Conservation (phyloP, 2,888 invertebrate species). For the Trilocha varians region DNA sequence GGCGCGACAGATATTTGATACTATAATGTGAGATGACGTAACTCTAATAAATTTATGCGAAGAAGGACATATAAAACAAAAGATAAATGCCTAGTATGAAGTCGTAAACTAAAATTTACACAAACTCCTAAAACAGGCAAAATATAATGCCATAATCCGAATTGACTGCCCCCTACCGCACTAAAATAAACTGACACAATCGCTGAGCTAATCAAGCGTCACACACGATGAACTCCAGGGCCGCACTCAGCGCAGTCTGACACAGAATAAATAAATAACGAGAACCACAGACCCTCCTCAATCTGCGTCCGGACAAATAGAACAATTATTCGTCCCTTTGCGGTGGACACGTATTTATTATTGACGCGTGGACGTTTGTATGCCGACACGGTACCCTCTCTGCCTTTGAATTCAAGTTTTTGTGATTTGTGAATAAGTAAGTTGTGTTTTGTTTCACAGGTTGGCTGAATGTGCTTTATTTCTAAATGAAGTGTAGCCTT, state of each 20-base stretch:
- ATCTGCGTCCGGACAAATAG: conserved; percentile 47
- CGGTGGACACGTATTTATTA: conserved; percentile 48
- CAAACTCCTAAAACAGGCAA: background rate
- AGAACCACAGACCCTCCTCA: conserved; percentile 45
- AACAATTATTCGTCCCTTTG: conserved; percentile 61
- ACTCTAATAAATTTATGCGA: too few relatives aligned
- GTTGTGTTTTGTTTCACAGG: too few relatives aligned
- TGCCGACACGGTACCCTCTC: conserved; percentile 5
- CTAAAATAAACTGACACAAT: background rate
- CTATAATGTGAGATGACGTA: too few relatives aligned
- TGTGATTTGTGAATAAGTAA: conserved; percentile 1
- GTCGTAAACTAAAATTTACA: too few relatives aligned
- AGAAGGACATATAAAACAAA: too few relatives aligned
- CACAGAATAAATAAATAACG: conserved; percentile 51
- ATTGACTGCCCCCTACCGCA: background rate
- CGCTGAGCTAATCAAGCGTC: conserved; percentile 9
- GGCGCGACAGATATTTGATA: too few relatives aligned
- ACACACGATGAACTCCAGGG: conserved; percentile 18
- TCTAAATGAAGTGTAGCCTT: too few relatives aligned
- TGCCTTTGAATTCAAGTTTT: conserved; percentile 1
- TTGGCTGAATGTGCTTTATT: too few relatives aligned
- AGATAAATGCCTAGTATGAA: too few relatives aligned
- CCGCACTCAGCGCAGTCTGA: conserved; percentile 15
- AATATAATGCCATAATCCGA: background rate
- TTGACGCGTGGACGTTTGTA: conserved; percentile 38